Evolutionary conservation across 2,797 vertebrate genomes (phyloP).

Genomic region (Hippocampus kuda): DNA sequence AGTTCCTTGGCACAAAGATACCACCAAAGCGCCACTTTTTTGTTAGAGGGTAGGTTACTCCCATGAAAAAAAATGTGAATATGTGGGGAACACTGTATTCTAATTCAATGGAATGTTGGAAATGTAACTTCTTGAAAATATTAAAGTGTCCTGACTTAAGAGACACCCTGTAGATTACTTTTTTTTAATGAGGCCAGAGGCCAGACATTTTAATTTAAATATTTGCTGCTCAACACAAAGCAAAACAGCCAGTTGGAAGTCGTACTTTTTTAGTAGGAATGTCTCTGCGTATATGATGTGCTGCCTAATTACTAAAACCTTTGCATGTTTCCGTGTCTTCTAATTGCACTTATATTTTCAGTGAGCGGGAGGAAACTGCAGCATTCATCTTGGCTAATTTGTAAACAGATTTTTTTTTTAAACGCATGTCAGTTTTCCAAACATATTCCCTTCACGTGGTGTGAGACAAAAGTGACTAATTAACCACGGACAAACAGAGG

Average conservation of each 20-base stretch:
- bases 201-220: background rate
- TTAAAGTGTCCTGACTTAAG: background rate
- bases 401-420: constrained; percentile 63
- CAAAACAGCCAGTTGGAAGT: background rate
- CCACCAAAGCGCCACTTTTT: background rate
- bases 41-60: background rate
- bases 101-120: background rate
- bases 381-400: constrained; percentile 68
- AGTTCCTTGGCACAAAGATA: background rate
- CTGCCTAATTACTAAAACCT: constrained; percentile 35
- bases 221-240: background rate
- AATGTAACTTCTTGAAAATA: background rate
- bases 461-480: constrained; percentile 55
- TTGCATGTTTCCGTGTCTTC: constrained; percentile 46
- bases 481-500: background rate
- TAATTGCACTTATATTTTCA: constrained; percentile 74
- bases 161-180: too few species aligned
- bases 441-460: constrained; percentile 57
- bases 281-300: constrained; percentile 28
- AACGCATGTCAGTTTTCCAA: constrained; percentile 57
- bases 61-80: background rate
- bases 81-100: background rate
- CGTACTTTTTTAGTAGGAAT: constrained; percentile 49
- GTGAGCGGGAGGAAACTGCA: constrained; percentile 60
- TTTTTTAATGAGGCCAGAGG: background rate